A percentile compares a stretch with the other conserved stretches of the same genome.
phyloP scores from a whole-genome alignment of 2,797 vertebrate species.

The Dipus sagitta region DNA sequence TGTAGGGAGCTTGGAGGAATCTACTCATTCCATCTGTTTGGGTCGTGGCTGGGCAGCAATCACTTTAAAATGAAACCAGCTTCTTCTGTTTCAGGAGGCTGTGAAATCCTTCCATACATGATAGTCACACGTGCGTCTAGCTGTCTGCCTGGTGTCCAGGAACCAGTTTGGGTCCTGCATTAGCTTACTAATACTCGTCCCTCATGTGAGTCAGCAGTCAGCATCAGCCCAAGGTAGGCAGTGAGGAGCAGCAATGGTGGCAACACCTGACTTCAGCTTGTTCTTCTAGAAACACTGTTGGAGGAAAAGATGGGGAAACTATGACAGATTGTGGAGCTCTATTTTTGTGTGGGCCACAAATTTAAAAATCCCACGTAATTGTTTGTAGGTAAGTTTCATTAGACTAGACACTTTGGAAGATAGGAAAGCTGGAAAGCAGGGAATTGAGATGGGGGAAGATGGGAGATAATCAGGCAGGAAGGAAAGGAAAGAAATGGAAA shows the following conservation, averaged over 20 bases:
- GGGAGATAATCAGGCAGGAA: not conserved
- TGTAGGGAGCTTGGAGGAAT: not conserved
- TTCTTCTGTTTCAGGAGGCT: not conserved
- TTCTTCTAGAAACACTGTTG: conserved; percentile 28
- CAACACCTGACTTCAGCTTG: not conserved
- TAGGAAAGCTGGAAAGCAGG: not conserved
- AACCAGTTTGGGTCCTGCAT: not conserved
- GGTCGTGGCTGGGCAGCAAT: not conserved
- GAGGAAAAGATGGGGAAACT: not conserved
- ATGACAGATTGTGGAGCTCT: not conserved
- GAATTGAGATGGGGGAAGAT: too few species aligned
- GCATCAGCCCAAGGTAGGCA: not conserved
- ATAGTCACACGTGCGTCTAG: not conserved
- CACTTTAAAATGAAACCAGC: not conserved
- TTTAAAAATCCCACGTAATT: not conserved
- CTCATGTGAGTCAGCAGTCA: not conserved
- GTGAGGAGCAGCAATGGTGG: conserved; percentile 9
- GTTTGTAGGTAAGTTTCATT: not conserved
- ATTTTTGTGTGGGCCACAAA: not conserved
- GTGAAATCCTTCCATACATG: not conserved
- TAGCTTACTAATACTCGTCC: not conserved
- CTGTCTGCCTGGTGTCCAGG: not conserved
- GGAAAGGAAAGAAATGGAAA: not conserved
- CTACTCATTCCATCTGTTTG: conserved; percentile 39
- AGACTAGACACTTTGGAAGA: not conserved